phyloP scores from a whole-genome alignment of 2,888 invertebrate genomes.

The Scaptomyza caliginosa region DNA sequence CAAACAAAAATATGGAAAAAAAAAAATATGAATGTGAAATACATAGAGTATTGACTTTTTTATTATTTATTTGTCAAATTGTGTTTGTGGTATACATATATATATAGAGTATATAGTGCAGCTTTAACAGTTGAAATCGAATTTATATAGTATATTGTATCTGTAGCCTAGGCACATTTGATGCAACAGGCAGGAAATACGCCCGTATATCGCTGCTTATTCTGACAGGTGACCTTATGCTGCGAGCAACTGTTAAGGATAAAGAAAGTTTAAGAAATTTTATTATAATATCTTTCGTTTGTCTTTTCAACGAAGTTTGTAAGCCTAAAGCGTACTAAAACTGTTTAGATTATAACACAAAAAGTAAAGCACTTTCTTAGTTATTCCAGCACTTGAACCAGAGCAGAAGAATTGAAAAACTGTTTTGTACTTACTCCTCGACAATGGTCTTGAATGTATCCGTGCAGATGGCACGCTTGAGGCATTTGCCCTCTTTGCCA shows the following conservation, averaged over 20 bases:
- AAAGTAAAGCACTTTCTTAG: too few relatives aligned
- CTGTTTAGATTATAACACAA: too few relatives aligned
- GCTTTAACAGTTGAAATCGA: neutral
- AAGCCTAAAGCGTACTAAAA: too few relatives aligned
- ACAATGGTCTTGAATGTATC: constrained; percentile 71
- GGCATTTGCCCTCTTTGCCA: constrained; percentile 76
- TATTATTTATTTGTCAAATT: neutral
- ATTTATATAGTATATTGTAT: neutral
- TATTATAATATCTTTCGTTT: too few relatives aligned
- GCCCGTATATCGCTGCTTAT: constrained; percentile 77
- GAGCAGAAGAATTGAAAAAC: too few relatives aligned
- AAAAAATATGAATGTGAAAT: constrained; percentile 15
- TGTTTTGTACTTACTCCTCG: constrained; percentile 77
- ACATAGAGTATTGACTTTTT: constrained; percentile 1
- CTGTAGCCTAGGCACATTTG: constrained; percentile 66
- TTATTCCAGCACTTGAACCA: too few relatives aligned
- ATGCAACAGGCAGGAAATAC: constrained; percentile 82
- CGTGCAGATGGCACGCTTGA: constrained; percentile 76
- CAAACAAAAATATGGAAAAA: constrained; percentile 4
- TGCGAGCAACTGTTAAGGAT: constrained; percentile 68
- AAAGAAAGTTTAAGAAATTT: too few relatives aligned
- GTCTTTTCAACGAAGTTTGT: too few relatives aligned
- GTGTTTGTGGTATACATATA: constrained; percentile 8
- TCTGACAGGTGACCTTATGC: constrained; percentile 71
- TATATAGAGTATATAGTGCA: neutral